Conservation (phyloP, 2,888 invertebrate species). For the Choristoneura rosaceana region DNA sequence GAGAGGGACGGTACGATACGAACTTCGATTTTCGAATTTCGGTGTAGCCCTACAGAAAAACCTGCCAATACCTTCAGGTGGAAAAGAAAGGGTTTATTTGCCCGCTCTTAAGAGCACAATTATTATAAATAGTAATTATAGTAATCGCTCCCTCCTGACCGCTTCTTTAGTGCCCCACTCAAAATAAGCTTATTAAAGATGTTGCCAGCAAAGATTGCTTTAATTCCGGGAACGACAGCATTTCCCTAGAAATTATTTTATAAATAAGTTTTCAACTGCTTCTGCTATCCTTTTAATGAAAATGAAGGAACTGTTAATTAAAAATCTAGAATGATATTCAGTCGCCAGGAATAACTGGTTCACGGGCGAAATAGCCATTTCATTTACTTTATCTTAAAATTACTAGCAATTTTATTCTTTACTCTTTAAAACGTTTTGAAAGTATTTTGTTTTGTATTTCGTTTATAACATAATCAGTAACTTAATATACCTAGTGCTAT, state of each 20-base stretch:
- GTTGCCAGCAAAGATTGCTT: slow-evolving; percentile 61
- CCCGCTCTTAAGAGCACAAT: neutral
- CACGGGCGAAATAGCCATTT: neutral
- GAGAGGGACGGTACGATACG: no score
- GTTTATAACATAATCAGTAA: no score
- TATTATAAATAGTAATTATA: neutral
- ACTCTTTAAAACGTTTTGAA: no score
- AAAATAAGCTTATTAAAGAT: slow-evolving; percentile 63
- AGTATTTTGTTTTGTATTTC: no score
- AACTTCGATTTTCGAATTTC: no score
- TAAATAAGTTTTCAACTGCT: slow-evolving; percentile 36
- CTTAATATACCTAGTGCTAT: no score
- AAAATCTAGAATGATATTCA: neutral
- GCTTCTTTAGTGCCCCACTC: slow-evolving; percentile 45
- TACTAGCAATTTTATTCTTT: neutral
- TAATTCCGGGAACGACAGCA: slow-evolving; percentile 57
- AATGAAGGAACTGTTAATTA: slow-evolving; percentile 3
- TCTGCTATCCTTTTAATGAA: slow-evolving; percentile 8
- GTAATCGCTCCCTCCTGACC: neutral
- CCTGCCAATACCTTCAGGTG: neutral
- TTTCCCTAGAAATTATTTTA: slow-evolving; percentile 15
- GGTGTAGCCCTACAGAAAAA: no score
- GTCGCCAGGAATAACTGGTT: neutral
- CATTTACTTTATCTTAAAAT: neutral
- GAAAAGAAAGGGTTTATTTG: neutral